These are phyloP conservation scores for Rafetus swinhoei DNA, from an alignment of 2,113 vertebrate species.

Conservation along the genomic window DNA sequence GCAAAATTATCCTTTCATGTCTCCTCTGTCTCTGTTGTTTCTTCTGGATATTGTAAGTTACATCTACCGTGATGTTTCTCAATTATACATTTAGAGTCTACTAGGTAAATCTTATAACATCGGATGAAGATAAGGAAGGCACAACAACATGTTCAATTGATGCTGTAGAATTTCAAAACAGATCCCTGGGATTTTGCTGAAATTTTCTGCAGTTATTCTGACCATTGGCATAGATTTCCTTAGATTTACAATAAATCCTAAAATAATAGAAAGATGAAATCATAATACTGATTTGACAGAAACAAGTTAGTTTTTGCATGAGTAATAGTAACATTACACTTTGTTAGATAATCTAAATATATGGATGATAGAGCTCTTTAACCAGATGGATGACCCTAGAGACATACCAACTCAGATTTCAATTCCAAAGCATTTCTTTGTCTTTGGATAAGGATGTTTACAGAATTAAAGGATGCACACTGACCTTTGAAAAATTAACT, in stretches of 20 bases:
- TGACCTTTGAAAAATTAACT: constrained; percentile 53
- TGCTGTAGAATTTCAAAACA: constrained; percentile 15
- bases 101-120: constrained; percentile 45
- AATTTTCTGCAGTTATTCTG: neutral
- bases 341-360: constrained; percentile 1
- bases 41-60: constrained; percentile 67
- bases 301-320: neutral
- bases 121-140: constrained; percentile 15
- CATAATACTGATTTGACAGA: neutral
- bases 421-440: constrained; percentile 39
- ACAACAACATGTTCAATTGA: constrained; percentile 2
- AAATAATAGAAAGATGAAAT: neutral
- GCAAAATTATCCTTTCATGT: constrained; percentile 82
- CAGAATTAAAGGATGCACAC: constrained; percentile 46
- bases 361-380: constrained; percentile 11
- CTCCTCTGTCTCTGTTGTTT: constrained; percentile 66
- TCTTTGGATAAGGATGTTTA: constrained; percentile 19
- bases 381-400: neutral
- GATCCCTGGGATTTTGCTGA: constrained; percentile 45
- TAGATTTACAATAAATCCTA: constrained; percentile 10
- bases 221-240: neutral
- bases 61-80: constrained; percentile 62
- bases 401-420: neutral
- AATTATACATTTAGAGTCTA: constrained; percentile 61
- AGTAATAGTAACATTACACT: neutral